A percentile compares a stretch with the other conserved stretches of the same genome.
These are phyloP conservation scores for Baccha elongata DNA, from an alignment of 2,888 invertebrate species.

Conservation along the genomic window DNA sequence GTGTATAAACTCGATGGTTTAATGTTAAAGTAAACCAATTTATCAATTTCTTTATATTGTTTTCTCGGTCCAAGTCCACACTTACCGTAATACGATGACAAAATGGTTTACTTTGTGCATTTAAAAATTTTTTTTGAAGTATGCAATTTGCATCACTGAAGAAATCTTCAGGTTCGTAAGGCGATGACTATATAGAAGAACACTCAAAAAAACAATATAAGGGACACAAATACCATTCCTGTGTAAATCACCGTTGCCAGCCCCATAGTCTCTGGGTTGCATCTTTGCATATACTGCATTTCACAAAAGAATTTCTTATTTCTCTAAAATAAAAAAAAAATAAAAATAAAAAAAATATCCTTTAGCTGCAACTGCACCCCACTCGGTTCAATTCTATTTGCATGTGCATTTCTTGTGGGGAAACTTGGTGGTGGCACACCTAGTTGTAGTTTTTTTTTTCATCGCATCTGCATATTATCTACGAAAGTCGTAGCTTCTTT, in stretches of 20 bases:
- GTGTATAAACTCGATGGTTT: no score
- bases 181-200: conserved; percentile 22
- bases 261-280: conserved; percentile 9
- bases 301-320: conserved; percentile 16
- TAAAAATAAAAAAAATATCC: neutral
- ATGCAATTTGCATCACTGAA: conserved; percentile 11
- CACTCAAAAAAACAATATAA: conserved; percentile 14
- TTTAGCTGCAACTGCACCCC: neutral
- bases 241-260: conserved; percentile 28
- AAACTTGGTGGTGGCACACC: neutral
- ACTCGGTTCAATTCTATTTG: conserved; percentile 18
- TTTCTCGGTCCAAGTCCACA: no score
- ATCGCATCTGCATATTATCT: conserved; percentile 40
- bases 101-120: neutral
- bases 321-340: neutral
- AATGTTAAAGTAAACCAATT: no score
- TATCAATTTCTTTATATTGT: no score
- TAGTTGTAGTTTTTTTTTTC: conserved; percentile 16
- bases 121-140: conserved; percentile 13
- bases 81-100: neutral
- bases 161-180: conserved; percentile 22
- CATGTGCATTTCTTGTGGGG: conserved; percentile 36
- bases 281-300: conserved; percentile 22
- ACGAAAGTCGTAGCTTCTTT: conserved; percentile 23
- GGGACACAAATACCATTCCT: conserved; percentile 13